Percentiles rank a stretch among this genome's conserved stretches.
Conservation (phyloP, 2,888 invertebrate genomes). For the Agrochola lota region DNA sequence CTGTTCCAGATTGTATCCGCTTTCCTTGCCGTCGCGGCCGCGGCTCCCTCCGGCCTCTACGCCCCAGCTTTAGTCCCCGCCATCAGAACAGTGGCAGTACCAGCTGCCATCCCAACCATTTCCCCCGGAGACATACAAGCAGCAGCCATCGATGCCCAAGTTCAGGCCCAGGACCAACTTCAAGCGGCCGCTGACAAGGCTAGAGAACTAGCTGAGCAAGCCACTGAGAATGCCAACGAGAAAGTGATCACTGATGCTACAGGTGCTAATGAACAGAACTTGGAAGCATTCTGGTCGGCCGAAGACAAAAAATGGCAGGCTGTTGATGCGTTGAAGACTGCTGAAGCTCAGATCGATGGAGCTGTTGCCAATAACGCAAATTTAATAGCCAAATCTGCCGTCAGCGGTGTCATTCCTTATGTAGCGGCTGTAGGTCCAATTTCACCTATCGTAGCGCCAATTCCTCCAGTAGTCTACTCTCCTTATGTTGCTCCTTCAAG, state of each 20-base stretch:
- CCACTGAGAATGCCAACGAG: slow-evolving; percentile 74
- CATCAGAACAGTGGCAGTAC: slow-evolving; percentile 62
- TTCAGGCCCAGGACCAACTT: slow-evolving; percentile 75
- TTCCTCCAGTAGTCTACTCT: slow-evolving; percentile 61
- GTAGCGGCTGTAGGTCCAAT: slow-evolving; percentile 50
- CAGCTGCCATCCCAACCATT: slow-evolving; percentile 75
- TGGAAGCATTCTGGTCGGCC: slow-evolving; percentile 77
- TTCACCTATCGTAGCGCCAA: slow-evolving; percentile 54
- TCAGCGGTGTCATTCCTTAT: slow-evolving; percentile 51
- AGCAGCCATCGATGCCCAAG: slow-evolving; percentile 82
- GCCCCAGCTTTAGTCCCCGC: slow-evolving; percentile 60
- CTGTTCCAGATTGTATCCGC: slow-evolving; percentile 79
- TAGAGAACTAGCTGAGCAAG: slow-evolving; percentile 74
- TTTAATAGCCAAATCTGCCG: slow-evolving; percentile 72
- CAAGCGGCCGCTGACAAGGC: slow-evolving; percentile 78
- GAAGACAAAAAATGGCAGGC: slow-evolving; percentile 87
- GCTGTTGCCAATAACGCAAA: slow-evolving; percentile 76
- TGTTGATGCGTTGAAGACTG: slow-evolving; percentile 80
- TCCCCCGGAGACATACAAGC: slow-evolving; percentile 84
- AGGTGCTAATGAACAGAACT: slow-evolving; percentile 75
- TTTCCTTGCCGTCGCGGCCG: slow-evolving; percentile 80
- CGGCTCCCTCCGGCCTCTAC: slow-evolving; percentile 77
- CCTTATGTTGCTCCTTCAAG: slow-evolving; percentile 44
- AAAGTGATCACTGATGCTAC: slow-evolving; percentile 73
- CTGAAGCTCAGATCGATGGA: slow-evolving; percentile 82